Evolutionary conservation across 2,888 invertebrate genomes (phyloP), one percentile per base, ranked within the genome.

Genomic region (Neoascia interrupta): DNA sequence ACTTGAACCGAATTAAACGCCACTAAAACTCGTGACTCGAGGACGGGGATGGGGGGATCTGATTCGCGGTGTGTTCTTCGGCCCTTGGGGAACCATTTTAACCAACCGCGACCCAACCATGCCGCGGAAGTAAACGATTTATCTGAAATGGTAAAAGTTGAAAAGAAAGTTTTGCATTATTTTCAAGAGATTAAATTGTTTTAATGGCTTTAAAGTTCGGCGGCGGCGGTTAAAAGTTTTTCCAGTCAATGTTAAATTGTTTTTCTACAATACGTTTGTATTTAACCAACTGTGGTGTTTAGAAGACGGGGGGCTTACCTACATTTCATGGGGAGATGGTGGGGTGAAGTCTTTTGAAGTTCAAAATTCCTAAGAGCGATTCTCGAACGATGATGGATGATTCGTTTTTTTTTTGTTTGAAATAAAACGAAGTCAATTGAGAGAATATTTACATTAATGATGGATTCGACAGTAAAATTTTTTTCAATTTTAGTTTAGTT

Each of bases 101-200:
- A 64, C 41, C 49, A 56, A 54, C 53, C 37, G 41, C 41, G 36
- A 18, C 34, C 11, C 11, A 45, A 31, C 36, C 36, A 37, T 61
- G 37, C 43, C 47, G 51, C 31, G 34, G 37, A 79, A 79, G 66
- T 73, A 66, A 79, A 54, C 73, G 73, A 79, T 79, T 79, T 79
- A 79, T 79, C 73, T 79, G 73, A 73, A 73, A 79, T 64, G 79
- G 54, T 56, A 79, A 68, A 79, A 79, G 66, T 68, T 73, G 28
- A 49, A 51, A 79, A 73, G 54, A 79, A 79, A 79, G 75, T 75
- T 81, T 81, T 81, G 70, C 58, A 74, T 81, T 83, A 81, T 84
- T 86, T 86, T 86, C 85, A 84, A 87, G 86, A 86, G 86, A 87
- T 87, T 87, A 87, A 87, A 87, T 87, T 86, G 87, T 87, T 87